phyloP scores from a whole-genome alignment of 2,888 invertebrate species.

The Tanytarsus gracilentus region DNA sequence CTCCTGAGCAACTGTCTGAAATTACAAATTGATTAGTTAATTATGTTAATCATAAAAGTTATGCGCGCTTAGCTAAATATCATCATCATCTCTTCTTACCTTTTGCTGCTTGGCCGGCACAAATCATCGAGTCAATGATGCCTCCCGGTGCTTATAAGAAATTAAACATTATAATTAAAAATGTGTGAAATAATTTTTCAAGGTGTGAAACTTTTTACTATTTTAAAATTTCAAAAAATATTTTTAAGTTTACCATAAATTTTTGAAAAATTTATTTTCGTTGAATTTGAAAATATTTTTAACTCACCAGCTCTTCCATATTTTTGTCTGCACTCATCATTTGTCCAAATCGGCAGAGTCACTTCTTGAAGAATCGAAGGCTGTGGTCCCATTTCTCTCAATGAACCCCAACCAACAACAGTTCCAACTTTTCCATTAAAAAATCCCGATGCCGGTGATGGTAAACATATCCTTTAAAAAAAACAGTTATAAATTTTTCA shows the following conservation, averaged over 20 bases:
- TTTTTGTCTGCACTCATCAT: slow-evolving; percentile 64
- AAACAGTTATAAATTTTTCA: too few relatives aligned
- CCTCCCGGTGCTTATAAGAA: slow-evolving; percentile 55
- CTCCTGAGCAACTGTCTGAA: slow-evolving; percentile 1
- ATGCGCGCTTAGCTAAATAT: too few relatives aligned
- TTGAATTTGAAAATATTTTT: neutral
- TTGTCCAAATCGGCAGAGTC: slow-evolving; percentile 73
- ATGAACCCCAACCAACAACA: slow-evolving; percentile 83
- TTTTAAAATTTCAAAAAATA: too few relatives aligned
- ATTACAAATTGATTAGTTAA: too few relatives aligned
- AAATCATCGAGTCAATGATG: slow-evolving; percentile 78
- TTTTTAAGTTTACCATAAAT: neutral
- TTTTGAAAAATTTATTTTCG: neutral
- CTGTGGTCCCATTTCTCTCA: slow-evolving; percentile 72
- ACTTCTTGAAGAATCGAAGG: slow-evolving; percentile 75
- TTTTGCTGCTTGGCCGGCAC: slow-evolving; percentile 73
- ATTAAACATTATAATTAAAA: neutral
- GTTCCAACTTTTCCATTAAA: slow-evolving; percentile 65
- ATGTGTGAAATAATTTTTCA: neutral
- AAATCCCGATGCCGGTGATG: slow-evolving; percentile 44
- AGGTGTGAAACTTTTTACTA: too few relatives aligned
- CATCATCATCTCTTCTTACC: too few relatives aligned
- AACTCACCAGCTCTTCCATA: slow-evolving; percentile 73
- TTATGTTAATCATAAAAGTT: too few relatives aligned
- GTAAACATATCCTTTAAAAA: slow-evolving; percentile 73